Percentiles rank a stretch among this genome's conserved stretches.
Evolutionary conservation across 2,797 vertebrate genomes (phyloP).

Genomic region (Alauda arvensis): DNA sequence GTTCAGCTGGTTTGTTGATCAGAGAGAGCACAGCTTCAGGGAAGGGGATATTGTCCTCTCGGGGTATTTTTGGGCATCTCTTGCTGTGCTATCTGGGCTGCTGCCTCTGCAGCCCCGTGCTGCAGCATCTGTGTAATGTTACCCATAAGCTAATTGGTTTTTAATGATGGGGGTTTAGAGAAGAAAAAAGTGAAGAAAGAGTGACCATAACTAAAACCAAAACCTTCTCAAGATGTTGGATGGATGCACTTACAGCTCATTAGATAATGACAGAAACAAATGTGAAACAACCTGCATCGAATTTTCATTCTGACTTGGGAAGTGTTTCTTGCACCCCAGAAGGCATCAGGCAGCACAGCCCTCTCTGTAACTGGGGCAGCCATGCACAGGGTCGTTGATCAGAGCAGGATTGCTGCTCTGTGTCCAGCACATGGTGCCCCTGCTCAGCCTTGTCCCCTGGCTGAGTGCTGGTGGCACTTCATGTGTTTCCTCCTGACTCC

Average conservation of each 20-base stretch:
- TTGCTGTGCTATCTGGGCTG: constrained; percentile 2
- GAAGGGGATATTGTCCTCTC: background rate
- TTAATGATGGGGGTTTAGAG: constrained; percentile 22
- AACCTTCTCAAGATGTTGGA: background rate
- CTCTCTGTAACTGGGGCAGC: accelerated
- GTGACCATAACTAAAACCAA: background rate
- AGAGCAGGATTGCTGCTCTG: accelerated
- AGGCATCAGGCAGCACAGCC: background rate
- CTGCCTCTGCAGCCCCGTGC: constrained; percentile 1
- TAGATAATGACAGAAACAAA: constrained; percentile 8
- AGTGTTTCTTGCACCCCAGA: background rate
- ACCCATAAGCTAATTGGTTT: constrained; percentile 42
- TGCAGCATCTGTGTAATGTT: constrained; percentile 20
- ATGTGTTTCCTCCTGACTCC: background rate
- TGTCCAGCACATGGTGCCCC: accelerated
- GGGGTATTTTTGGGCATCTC: constrained; percentile 6
- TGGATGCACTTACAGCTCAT: constrained; percentile 34
- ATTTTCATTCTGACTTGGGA: background rate
- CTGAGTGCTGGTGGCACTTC: background rate
- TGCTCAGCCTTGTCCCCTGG: background rate
- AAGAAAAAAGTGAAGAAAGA: background rate
- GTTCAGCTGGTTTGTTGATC: background rate
- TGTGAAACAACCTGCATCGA: background rate
- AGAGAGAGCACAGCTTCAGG: background rate
- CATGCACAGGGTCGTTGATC: accelerated